phyloP scores from a whole-genome alignment of 2,113 vertebrate species.

The Miniopterus natalensis region DNA sequence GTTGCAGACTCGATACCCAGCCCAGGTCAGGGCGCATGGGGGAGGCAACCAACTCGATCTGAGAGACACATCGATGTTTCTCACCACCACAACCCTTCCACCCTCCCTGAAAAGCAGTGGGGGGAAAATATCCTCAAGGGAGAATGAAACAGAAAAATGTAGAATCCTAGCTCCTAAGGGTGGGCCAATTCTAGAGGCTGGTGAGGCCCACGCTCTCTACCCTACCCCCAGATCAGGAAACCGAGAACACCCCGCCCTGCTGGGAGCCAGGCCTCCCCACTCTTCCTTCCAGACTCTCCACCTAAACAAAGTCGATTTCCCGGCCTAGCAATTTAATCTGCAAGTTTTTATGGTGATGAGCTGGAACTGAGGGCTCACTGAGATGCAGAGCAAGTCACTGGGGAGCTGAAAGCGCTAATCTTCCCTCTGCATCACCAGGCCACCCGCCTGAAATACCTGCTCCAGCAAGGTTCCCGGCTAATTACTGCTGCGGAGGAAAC shows the following conservation, averaged over 20 bases:
- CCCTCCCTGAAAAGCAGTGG: no score
- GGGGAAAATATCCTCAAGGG: no score
- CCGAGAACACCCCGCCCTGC: no score
- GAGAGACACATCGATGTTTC: no score
- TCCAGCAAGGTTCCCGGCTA: not conserved
- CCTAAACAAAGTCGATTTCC: not conserved
- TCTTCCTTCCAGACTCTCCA: not conserved
- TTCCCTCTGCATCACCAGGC: not conserved
- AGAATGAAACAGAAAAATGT: no score
- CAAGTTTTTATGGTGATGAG: slow-evolving; percentile 27
- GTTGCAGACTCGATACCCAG: no score
- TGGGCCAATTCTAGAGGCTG: rapidly evolving
- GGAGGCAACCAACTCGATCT: no score
- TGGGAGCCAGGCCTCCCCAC: not conserved
- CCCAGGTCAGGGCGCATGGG: no score
- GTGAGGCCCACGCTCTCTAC: not conserved
- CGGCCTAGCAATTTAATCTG: not conserved
- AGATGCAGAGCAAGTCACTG: not conserved
- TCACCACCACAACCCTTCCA: no score
- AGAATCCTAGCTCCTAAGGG: not conserved
- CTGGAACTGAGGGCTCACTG: not conserved
- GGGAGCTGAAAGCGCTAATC: not conserved
- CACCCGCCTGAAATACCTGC: not conserved
- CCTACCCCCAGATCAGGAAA: not conserved
- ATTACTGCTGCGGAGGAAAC: slow-evolving; percentile 34